Evolutionary conservation across 1,140 invertebrate species (phyloP), one percentile per base, ranked within the genome.

Genomic region (Acyrthosiphon pisum): DNA sequence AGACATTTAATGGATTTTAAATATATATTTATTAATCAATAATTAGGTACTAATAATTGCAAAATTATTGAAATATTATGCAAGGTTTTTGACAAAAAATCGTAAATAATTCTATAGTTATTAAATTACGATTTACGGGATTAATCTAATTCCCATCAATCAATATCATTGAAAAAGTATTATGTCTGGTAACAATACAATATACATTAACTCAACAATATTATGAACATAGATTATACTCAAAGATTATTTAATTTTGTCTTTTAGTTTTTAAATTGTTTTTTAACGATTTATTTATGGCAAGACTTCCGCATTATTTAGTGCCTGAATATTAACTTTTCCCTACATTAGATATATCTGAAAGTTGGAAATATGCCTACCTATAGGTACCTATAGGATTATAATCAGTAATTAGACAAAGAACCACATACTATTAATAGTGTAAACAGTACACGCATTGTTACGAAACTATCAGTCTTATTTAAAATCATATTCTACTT

Each of bases 201-300:
- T 11, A 41, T 41, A n/a, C 23, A 26, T 84, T 11, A 37, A 23
- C 37, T 84, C 41, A 41, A 26, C 23, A 84, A 84, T n/a, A n/a
- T 41, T 84, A 44, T 84, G 23, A 84, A 84, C 41, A 41, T 84
- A 26, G 37, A 84, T 84, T 84, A 41, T 84, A 23, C 41, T 84
- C 41, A 22, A 84, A 44, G 37, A 44, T 84, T 41, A 84, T 26
- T 84, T 23, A 84, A 44, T 84, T 84, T 84, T 11, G 35, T 84
- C 23, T 84, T 26, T 37, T 84, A 26, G 2, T 44, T 84, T 84
- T 84, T 84, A 41, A 84, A 84, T 84, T 84, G 35, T 84, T 84
- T 44, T 44, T 84, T 84, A 44, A 84, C 41, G 41, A 84, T 84
- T 84, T 84, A 41, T 84, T 84, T 84, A 84, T 84, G 22, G 11